phyloP scores from a whole-genome alignment of 2,888 invertebrate species.

The Drosophila cracens region DNA sequence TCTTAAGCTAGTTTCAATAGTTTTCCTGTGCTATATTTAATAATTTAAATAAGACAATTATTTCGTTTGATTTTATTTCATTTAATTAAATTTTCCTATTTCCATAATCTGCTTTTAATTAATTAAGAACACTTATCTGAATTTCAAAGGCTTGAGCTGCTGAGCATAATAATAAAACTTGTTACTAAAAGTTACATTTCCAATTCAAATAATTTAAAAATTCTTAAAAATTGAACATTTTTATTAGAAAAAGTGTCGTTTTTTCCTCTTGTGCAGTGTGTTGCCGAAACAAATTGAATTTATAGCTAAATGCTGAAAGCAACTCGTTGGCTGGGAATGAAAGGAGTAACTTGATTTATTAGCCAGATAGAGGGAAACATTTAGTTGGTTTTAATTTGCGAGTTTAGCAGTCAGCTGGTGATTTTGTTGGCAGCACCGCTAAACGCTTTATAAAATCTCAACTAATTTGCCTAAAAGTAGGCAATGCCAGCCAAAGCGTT shows the following conservation, averaged over 20 bases:
- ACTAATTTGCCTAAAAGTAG: conserved; percentile 75
- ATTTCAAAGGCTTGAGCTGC: too few species aligned
- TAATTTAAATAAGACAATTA: too few species aligned
- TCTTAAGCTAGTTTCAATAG: too few species aligned
- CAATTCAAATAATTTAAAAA: not conserved
- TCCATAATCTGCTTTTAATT: too few species aligned
- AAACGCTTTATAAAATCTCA: conserved; percentile 54
- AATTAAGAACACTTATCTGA: too few species aligned
- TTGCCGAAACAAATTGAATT: conserved; percentile 71
- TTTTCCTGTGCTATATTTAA: too few species aligned
- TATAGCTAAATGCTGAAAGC: conserved; percentile 66
- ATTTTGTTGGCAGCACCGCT: conserved; percentile 44
- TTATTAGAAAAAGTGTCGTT: not conserved
- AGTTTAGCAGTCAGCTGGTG: conserved; percentile 62
- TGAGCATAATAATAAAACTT: not conserved
- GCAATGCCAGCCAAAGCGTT: conserved; percentile 41
- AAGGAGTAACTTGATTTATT: conserved; percentile 64
- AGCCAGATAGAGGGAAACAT: conserved; percentile 63
- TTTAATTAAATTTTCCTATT: too few species aligned
- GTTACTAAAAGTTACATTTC: not conserved
- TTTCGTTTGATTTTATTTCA: too few species aligned
- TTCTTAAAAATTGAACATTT: not conserved
- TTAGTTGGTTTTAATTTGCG: conserved; percentile 76
- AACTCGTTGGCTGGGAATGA: conserved; percentile 5
- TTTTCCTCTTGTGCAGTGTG: not conserved